Base-by-base conservation (phyloP, 2,888 invertebrate genomes). In the Megamerina dolium region DNA sequence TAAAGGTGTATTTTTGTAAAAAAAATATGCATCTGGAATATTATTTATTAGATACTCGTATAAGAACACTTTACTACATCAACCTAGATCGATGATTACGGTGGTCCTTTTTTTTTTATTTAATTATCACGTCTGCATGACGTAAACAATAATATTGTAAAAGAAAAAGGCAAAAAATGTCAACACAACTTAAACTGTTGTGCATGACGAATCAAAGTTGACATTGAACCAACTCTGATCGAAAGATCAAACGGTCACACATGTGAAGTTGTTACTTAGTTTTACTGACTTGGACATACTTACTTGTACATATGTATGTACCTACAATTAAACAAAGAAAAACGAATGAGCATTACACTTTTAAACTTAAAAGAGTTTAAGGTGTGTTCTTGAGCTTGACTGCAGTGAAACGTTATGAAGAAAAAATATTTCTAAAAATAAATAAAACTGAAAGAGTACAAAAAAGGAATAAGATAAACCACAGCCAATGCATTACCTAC, bases 301-400 rank as follows among this genome's bases (percentile, higher is more conserved):
- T n/a, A n/a, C n/a, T n/a, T n/a, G n/a, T n/a, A n/a, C n/a, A n/a
- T n/a, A n/a, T 13, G 13, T 12, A 17, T 14, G 20, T n/a, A 27
- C 18, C 35, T 21, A 21, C 41, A 41, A 36, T 18, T 21, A 23
- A 20, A 23, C 23, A 16, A 20, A 23, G 23, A 13, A 13, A 13
- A 26, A 14, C 20, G 27, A 12, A 20, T 5, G 14, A 31, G n/a
- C 16, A 26, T 10, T 12, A 6, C 17, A n/a, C n/a, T n/a, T 41
- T 35, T n/a, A n/a, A n/a, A n/a, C n/a, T n/a, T n/a, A n/a, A n/a
- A n/a, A 21, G 37, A 43, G 43, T 43, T 61, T 63, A 63, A 64
- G 64, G 64, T 64, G 64, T 64, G 64, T 64, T 63, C 64, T 64
- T 64, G 64, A 64, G 64, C 64, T 64, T 64, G 66, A 64, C 61